Conservation (phyloP, 2,113 vertebrate species). For the Eptatretus burgeri region DNA sequence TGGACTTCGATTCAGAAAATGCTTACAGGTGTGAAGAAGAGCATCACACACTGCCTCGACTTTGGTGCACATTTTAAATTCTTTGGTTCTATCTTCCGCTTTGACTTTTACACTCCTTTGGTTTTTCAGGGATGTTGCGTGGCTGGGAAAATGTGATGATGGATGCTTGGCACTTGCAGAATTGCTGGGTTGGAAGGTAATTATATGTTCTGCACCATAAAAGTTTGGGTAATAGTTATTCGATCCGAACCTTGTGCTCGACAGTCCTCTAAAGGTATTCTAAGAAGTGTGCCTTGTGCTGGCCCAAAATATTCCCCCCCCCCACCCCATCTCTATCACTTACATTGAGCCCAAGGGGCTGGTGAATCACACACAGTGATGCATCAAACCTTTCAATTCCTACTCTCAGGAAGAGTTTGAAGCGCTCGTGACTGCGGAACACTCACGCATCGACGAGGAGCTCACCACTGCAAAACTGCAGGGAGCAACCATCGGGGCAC, state of each 20-base stretch:
- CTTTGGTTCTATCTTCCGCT: not conserved
- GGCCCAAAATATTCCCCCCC: not conserved
- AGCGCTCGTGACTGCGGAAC: slow-evolving; percentile 34
- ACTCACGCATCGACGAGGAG: slow-evolving; percentile 26
- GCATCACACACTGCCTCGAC: not conserved
- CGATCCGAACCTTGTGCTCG: not conserved
- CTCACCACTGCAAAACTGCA: too few species aligned
- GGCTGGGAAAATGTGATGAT: slow-evolving; percentile 42
- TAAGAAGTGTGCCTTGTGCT: too few species aligned
- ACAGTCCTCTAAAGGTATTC: not conserved
- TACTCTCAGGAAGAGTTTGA: slow-evolving; percentile 32
- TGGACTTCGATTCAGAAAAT: slow-evolving; percentile 71
- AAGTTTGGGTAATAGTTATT: too few species aligned
- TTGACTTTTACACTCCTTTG: not conserved
- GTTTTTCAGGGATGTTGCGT: slow-evolving; percentile 37
- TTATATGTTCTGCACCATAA: too few species aligned
- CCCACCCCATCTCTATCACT: not conserved
- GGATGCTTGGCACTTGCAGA: slow-evolving; percentile 48
- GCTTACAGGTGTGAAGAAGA: slow-evolving; percentile 34
- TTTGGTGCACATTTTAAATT: not conserved
- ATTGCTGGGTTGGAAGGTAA: slow-evolving; percentile 55
- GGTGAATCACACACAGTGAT: too few species aligned
- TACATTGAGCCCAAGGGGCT: too few species aligned
- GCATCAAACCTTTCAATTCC: not conserved
- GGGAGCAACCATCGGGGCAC: too few species aligned